A percentile compares a stretch with the other conserved stretches of the same genome.
Evolutionary conservation across 2,113 vertebrate genomes (phyloP).

Genomic region (Helogale parvula): DNA sequence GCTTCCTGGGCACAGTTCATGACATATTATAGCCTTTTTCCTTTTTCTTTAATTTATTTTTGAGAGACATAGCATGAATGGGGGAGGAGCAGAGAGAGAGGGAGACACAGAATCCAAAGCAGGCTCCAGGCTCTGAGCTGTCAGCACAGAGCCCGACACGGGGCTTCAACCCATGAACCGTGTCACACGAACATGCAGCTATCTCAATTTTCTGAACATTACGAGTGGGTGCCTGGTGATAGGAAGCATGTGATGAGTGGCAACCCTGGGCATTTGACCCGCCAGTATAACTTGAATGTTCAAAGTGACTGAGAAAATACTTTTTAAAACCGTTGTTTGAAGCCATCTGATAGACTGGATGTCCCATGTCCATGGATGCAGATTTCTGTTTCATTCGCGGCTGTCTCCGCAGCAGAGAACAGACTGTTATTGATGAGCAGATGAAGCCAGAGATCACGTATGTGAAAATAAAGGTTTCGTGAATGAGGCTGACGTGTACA

Average conservation of each 20-base stretch:
- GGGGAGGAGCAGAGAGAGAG: too few species aligned
- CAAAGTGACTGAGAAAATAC: conserved; percentile 2
- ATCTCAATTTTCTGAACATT: conserved; percentile 23
- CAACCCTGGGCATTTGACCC: background rate
- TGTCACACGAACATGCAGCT: background rate
- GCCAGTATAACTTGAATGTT: conserved; percentile 1
- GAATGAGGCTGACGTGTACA: background rate
- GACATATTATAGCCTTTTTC: background rate
- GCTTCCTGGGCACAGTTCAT: background rate
- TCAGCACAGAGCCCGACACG: too few species aligned
- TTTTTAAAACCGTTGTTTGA: background rate
- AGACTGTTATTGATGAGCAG: background rate
- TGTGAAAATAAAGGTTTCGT: background rate
- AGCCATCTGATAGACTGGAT: background rate
- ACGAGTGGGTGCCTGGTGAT: background rate
- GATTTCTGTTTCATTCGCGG: background rate
- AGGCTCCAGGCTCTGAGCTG: too few species aligned
- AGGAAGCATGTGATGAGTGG: background rate
- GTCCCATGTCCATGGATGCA: background rate
- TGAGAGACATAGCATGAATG: too few species aligned
- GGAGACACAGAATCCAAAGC: too few species aligned
- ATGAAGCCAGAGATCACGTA: background rate
- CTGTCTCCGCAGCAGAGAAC: background rate
- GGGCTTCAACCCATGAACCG: too few species aligned
- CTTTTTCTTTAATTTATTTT: too few species aligned